A percentile compares a stretch with the other conserved stretches of the same genome.
Evolutionary conservation across 2,113 vertebrate genomes (phyloP).

Genomic region (Arenaria interpres): DNA sequence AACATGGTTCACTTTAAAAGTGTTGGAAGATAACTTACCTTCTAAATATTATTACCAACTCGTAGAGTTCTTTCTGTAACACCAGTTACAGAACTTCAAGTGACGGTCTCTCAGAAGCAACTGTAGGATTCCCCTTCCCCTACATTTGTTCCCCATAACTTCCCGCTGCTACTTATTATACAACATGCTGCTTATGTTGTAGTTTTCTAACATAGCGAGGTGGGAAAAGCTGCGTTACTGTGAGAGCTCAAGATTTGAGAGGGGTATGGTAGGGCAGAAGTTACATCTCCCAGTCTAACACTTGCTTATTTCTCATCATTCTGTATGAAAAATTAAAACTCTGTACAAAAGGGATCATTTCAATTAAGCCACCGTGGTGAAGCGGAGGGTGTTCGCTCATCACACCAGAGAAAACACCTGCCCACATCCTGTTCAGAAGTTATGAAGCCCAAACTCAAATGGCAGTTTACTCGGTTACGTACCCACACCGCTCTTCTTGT

Average conservation of each 20-base stretch:
- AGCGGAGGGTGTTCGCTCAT: neutral
- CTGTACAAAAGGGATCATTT: accelerated
- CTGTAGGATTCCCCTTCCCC: neutral
- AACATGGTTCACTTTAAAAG: neutral
- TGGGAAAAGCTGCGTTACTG: neutral
- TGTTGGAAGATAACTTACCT: neutral
- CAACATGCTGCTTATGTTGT: accelerated
- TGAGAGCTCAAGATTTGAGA: neutral
- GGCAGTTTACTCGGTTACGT: neutral
- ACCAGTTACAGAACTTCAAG: neutral
- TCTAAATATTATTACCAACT: neutral
- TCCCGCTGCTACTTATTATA: neutral
- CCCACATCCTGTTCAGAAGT: slow-evolving; percentile 13
- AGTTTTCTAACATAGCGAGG: neutral
- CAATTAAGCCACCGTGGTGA: accelerated
- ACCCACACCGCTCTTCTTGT: slow-evolving; percentile 75
- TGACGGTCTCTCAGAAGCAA: neutral
- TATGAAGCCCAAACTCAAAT: neutral
- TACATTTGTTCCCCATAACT: neutral
- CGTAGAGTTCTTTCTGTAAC: neutral
- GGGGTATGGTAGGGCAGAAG: neutral
- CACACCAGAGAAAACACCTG: neutral
- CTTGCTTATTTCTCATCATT: accelerated
- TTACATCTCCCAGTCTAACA: neutral
- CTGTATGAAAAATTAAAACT: neutral